These are phyloP conservation scores for Lepilemur ruficaudatus DNA, from an alignment of 2,797 vertebrate species.

Conservation along the genomic window DNA sequence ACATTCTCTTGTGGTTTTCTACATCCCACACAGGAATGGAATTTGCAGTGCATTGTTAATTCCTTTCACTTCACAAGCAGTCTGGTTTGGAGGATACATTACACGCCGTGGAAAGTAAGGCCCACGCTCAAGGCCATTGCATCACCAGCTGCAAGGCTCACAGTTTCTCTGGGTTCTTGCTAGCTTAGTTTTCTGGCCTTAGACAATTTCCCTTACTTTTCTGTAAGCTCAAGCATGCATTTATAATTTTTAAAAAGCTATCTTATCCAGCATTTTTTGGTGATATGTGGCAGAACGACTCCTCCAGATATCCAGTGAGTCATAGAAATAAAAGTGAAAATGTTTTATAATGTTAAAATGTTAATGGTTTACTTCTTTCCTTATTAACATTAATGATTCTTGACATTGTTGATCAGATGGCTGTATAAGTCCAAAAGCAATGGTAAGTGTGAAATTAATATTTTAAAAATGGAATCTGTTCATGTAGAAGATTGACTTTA, in stretches of 20 bases:
- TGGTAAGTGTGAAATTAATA: slow-evolving; percentile 59
- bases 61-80: not conserved
- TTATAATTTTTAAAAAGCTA: not conserved
- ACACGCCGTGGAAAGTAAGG: not conserved
- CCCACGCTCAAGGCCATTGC: not conserved
- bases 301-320: not conserved
- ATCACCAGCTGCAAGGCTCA: not conserved
- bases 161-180: not conserved
- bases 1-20: not conserved
- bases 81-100: not conserved
- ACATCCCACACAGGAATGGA: not conserved
- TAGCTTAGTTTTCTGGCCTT: not conserved
- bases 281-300: not conserved
- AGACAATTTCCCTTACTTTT: not conserved
- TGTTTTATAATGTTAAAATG: slow-evolving; percentile 47
- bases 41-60: not conserved
- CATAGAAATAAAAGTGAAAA: not conserved
- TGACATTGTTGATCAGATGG: slow-evolving; percentile 21
- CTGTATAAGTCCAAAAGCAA: slow-evolving; percentile 32
- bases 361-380: slow-evolving; percentile 32
- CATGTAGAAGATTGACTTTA: slow-evolving; percentile 47
- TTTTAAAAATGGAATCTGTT: slow-evolving; percentile 49
- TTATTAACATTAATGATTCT: slow-evolving; percentile 43
- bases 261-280: not conserved
- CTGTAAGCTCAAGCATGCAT: not conserved